A percentile compares a stretch with the other conserved stretches of the same genome.
Conservation (phyloP, 2,797 vertebrate genomes). For the Epinephelus coioides region DNA sequence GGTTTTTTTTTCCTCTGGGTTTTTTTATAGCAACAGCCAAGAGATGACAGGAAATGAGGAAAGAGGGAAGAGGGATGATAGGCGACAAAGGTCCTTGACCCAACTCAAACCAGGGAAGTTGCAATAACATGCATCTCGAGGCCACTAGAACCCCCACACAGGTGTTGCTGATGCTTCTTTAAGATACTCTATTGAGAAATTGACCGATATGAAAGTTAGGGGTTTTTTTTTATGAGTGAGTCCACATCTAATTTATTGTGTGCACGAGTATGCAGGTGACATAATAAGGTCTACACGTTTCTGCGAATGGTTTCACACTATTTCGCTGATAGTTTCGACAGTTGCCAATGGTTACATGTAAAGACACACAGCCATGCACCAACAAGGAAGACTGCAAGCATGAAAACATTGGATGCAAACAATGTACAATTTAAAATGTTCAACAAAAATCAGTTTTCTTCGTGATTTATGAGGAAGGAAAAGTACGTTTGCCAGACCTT, state of each 20-base stretch:
- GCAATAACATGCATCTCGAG: neutral
- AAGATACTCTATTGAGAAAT: neutral
- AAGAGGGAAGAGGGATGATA: neutral
- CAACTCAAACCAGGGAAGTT: neutral
- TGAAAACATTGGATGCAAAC: neutral
- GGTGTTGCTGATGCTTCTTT: neutral
- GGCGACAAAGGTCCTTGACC: neutral
- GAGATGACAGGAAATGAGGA: neutral
- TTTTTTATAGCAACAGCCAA: neutral
- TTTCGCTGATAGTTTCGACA: neutral
- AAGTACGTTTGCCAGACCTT: too few relatives aligned
- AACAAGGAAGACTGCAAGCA: neutral
- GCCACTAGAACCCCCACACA: neutral
- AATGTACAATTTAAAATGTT: neutral
- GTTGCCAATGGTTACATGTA: fast-evolving
- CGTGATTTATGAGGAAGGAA: neutral
- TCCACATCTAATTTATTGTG: neutral
- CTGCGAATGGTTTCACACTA: neutral
- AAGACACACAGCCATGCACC: neutral
- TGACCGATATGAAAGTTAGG: neutral
- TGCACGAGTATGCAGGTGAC: neutral
- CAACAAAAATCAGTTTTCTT: neutral
- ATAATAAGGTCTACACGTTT: neutral
- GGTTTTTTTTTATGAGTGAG: neutral
- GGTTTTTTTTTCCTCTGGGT: too few relatives aligned